phyloP scores from a whole-genome alignment of 2,113 vertebrate genomes.

The Oreamnos americanus region DNA sequence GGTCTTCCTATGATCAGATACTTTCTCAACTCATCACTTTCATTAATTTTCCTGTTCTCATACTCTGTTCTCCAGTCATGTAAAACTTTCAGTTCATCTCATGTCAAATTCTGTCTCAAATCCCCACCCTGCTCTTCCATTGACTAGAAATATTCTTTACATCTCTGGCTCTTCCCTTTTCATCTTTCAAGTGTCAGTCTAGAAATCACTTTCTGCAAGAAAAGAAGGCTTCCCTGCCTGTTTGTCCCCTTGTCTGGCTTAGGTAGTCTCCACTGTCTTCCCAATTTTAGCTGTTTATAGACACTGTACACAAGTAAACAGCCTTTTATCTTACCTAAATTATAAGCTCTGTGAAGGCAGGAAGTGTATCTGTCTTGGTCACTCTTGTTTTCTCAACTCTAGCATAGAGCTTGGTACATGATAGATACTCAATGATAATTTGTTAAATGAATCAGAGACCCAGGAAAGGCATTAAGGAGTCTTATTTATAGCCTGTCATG shows the following conservation, averaged over 20 bases:
- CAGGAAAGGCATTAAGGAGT: background rate
- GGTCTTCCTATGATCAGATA: background rate
- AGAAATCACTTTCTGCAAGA: conserved; percentile 35
- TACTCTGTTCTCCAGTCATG: background rate
- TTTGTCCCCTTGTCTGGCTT: background rate
- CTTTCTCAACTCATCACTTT: background rate
- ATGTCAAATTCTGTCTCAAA: background rate
- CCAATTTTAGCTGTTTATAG: background rate
- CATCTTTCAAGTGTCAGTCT: background rate
- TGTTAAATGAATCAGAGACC: background rate
- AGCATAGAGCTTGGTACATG: background rate
- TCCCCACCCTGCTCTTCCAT: background rate
- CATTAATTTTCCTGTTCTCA: background rate
- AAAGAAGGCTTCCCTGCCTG: background rate
- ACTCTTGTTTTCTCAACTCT: background rate
- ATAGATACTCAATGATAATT: background rate
- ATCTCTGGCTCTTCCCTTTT: background rate
- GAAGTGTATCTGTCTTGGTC: background rate
- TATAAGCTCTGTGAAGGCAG: background rate
- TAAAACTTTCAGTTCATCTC: background rate
- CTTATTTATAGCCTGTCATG: background rate
- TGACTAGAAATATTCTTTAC: background rate
- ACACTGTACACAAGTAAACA: background rate
- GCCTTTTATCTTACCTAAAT: background rate
- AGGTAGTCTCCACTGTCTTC: background rate